A percentile compares a stretch with the other conserved stretches of the same genome.
Evolutionary conservation across 2,113 vertebrate species (phyloP).

Genomic region (Dipodomys spectabilis): DNA sequence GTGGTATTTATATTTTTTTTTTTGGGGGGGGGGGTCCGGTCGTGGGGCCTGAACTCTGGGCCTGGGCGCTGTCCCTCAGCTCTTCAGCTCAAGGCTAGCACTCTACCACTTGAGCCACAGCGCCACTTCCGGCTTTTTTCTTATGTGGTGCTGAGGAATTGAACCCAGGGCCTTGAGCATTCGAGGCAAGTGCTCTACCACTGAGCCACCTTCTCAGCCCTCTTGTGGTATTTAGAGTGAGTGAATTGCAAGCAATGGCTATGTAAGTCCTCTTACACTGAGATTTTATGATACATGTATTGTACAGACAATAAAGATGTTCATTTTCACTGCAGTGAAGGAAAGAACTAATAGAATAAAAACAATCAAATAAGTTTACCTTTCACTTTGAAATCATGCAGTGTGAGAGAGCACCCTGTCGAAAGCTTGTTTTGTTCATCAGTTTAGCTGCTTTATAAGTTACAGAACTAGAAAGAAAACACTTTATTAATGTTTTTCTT

Average conservation of each 20-base stretch:
- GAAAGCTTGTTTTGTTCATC: neutral
- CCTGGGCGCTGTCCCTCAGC: no score
- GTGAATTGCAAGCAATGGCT: neutral
- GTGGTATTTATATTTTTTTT: neutral
- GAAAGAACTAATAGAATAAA: neutral
- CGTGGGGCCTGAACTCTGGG: no score
- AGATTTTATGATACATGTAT: neutral
- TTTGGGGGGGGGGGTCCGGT: no score
- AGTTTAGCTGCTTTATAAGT: neutral
- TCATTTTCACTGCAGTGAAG: neutral
- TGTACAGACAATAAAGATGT: neutral
- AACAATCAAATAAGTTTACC: neutral
- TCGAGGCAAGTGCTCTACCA: no score
- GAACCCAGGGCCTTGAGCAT: no score
- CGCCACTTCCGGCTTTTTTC: no score
- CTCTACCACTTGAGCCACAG: no score
- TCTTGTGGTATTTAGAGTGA: neutral
- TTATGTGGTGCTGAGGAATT: no score
- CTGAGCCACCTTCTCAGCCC: no score
- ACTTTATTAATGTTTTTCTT: neutral
- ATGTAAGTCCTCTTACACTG: neutral
- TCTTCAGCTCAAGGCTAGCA: no score
- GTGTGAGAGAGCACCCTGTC: accelerated
- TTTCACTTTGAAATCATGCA: neutral
- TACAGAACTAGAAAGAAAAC: neutral